Percentiles rank a stretch among this genome's conserved stretches.
These are phyloP conservation scores for Brachyrhaphis roseni DNA, from an alignment of 2,797 vertebrate genomes.

Conservation along the genomic window DNA sequence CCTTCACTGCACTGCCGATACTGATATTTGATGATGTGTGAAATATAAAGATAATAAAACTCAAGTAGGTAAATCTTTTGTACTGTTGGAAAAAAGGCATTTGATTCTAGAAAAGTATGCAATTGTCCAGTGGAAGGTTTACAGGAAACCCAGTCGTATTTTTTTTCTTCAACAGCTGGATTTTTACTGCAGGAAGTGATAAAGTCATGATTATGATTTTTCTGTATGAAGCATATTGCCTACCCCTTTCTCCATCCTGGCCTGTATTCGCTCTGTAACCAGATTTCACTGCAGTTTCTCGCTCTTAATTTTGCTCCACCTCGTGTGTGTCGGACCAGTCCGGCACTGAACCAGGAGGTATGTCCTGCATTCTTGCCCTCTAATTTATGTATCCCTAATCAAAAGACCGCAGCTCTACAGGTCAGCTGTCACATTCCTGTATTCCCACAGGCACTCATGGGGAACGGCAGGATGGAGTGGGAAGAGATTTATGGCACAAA, in stretches of 20 bases:
- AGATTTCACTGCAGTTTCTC: neutral
- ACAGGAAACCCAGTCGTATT: neutral
- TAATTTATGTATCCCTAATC: slow-evolving; percentile 84
- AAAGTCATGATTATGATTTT: neutral
- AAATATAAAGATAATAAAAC: neutral
- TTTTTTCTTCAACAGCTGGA: neutral
- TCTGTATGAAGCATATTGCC: neutral
- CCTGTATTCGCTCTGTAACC: neutral
- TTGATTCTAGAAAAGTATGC: neutral
- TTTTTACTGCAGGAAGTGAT: neutral
- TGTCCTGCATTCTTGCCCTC: slow-evolving; percentile 72
- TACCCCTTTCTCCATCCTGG: neutral
- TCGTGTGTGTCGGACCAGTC: slow-evolving; percentile 42
- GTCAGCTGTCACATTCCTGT: slow-evolving; percentile 87
- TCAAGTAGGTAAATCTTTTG: neutral
- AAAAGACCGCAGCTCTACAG: slow-evolving; percentile 81
- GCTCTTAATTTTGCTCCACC: slow-evolving; percentile 29
- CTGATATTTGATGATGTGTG: neutral
- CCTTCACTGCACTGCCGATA: neutral
- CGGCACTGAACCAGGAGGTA: slow-evolving; percentile 54
- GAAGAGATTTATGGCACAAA: slow-evolving; percentile 83
- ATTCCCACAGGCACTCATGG: slow-evolving; percentile 83
- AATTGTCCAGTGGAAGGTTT: neutral
- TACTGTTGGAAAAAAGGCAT: neutral
- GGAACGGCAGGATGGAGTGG: slow-evolving; percentile 79